Conservation (phyloP, 2,113 vertebrate species). For the Uropsilus gracilis region DNA sequence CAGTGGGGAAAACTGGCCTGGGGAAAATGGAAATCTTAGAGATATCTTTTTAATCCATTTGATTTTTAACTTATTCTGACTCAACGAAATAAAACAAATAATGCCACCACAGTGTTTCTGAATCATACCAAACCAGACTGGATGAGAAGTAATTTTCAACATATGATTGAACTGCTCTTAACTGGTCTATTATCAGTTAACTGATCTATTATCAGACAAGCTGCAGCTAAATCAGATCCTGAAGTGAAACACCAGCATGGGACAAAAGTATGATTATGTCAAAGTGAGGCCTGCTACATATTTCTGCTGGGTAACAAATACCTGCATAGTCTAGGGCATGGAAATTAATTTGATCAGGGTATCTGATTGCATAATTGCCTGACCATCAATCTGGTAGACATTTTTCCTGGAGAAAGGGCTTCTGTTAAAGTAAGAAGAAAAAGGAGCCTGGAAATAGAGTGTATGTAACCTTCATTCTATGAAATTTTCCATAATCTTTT, state of each 20-base stretch:
- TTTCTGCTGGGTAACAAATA: slow-evolving; percentile 3
- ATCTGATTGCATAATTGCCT: background rate
- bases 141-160: background rate
- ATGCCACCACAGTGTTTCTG: background rate
- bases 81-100: background rate
- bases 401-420: background rate
- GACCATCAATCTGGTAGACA: background rate
- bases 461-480: background rate
- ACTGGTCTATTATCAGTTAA: background rate
- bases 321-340: background rate
- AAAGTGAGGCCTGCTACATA: background rate
- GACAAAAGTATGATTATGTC: background rate
- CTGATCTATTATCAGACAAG: background rate
- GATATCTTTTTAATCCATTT: background rate
- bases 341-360: background rate
- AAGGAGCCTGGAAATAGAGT: background rate
- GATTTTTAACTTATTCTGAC: slow-evolving; percentile 1
- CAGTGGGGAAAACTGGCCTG: background rate
- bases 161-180: background rate
- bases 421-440: background rate
- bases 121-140: background rate
- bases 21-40: background rate
- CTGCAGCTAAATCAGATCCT: background rate
- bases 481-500: slow-evolving; percentile 38
- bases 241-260: background rate